A percentile compares a stretch with the other conserved stretches of the same genome.
phyloP scores from a whole-genome alignment of 92 coral and sea anemone species.

The Siderastrea radians region DNA sequence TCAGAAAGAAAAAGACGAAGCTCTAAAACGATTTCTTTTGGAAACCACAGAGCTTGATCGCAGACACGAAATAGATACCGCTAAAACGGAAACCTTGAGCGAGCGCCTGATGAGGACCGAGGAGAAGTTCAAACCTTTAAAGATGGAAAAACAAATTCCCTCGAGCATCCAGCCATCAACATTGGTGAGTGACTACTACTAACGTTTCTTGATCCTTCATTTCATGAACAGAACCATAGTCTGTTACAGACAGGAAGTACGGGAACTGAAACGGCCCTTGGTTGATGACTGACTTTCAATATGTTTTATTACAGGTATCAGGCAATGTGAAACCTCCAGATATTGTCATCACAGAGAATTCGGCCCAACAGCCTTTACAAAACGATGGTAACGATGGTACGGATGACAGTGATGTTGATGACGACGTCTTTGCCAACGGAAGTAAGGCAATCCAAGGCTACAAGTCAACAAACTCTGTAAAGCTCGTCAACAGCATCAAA shows the following conservation, averaged over 20 bases:
- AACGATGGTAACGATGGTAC: background rate
- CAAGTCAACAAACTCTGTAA: background rate
- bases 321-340: background rate
- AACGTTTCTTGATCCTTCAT: background rate
- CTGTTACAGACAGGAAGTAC: background rate
- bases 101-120: conserved; percentile 60
- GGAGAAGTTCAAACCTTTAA: conserved; percentile 38
- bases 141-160: conserved; percentile 9
- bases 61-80: conserved; percentile 66
- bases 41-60: conserved; percentile 77
- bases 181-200: background rate
- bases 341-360: background rate
- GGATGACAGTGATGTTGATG: background rate
- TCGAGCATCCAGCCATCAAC: background rate
- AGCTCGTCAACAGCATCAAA: conserved; percentile 13
- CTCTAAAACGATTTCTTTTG: conserved; percentile 66
- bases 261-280: background rate
- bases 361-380: background rate
- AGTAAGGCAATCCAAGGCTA: background rate
- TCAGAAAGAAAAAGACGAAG: conserved; percentile 69
- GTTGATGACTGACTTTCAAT: too few species aligned
- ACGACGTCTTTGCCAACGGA: background rate
- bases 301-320: background rate
- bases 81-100: conserved; percentile 66
- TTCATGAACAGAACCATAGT: too few species aligned